Conservation (phyloP, 2,888 invertebrate species). For the Mythimna loreyi region DNA sequence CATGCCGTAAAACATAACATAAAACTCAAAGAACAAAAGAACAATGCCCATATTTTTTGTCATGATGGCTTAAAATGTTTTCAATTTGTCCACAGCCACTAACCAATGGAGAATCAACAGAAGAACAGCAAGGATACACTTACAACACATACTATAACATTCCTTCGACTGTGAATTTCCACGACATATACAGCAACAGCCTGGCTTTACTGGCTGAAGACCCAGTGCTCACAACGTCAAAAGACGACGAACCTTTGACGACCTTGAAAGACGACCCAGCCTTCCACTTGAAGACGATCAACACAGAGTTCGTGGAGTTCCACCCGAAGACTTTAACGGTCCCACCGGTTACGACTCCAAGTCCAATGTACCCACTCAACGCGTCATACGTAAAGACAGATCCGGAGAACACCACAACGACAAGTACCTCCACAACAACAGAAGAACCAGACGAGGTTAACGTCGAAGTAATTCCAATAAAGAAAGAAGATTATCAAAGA, state of each 20-base stretch:
- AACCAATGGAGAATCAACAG: conserved; percentile 65
- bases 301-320: conserved; percentile 71
- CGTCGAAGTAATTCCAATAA: conserved; percentile 67
- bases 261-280: conserved; percentile 64
- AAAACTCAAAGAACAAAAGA: neutral
- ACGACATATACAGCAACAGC: conserved; percentile 75
- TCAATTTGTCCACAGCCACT: conserved; percentile 66
- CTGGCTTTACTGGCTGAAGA: conserved; percentile 65
- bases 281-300: conserved; percentile 59
- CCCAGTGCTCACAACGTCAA: conserved; percentile 24
- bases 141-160: conserved; percentile 60
- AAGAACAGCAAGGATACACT: conserved; percentile 66
- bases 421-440: conserved; percentile 48
- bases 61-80: neutral
- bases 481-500: conserved; percentile 65
- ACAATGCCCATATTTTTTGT: too few species aligned
- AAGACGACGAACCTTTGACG: conserved; percentile 61
- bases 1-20: too few species aligned
- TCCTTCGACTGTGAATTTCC: conserved; percentile 72
- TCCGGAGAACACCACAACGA: neutral
- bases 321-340: conserved; percentile 47
- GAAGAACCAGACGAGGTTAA: conserved; percentile 60
- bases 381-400: conserved; percentile 23
- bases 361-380: conserved; percentile 62
- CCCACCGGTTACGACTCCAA: conserved; percentile 42